These are phyloP conservation scores for Rhopalosiphum maidis DNA, from an alignment of 1,140 invertebrate species.

Conservation along the genomic window DNA sequence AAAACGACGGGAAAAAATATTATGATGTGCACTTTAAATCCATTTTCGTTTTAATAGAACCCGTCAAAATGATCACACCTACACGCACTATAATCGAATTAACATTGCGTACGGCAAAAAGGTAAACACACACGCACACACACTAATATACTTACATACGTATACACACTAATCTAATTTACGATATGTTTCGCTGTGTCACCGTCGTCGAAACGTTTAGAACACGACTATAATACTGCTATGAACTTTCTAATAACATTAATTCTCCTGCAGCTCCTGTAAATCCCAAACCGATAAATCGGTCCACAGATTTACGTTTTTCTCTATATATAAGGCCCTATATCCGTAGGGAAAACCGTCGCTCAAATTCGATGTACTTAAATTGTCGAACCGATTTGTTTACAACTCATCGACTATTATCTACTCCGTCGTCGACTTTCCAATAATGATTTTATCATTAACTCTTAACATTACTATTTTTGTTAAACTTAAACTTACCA, in stretches of 20 bases:
- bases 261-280: background rate
- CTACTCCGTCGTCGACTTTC: background rate
- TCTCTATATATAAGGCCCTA: background rate
- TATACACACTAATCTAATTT: constrained; percentile 16
- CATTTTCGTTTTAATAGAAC: background rate
- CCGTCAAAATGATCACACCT: constrained; percentile 32
- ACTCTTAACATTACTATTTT: background rate
- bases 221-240: background rate
- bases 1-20: background rate
- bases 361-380: background rate
- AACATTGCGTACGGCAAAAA: background rate
- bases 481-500: background rate
- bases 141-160: background rate
- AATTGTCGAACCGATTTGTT: background rate
- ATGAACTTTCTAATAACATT: constrained; percentile 24
- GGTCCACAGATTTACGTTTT: background rate
- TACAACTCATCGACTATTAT: background rate
- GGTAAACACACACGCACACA: background rate
- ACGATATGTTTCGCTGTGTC: constrained; percentile 1
- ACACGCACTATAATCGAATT: background rate
- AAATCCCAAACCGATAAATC: background rate
- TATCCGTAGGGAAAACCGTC: background rate
- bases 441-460: background rate
- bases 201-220: constrained; percentile 28
- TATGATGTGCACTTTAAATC: constrained; percentile 28